phyloP scores from a whole-genome alignment of 2,113 vertebrate species.

The Marmota monax region DNA sequence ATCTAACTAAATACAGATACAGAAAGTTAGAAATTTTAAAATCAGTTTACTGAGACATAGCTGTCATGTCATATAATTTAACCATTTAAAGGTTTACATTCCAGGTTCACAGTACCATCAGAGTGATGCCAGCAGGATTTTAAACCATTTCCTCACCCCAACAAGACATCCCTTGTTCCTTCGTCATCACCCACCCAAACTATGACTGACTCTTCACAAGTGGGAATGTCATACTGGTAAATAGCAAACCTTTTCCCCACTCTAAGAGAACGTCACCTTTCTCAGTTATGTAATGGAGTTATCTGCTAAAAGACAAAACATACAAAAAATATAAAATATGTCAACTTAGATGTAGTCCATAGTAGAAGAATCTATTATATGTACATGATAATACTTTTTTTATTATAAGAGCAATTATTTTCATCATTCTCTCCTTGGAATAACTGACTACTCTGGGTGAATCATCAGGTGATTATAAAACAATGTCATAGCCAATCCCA shows the following conservation, averaged over 20 bases:
- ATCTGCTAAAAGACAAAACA: background rate
- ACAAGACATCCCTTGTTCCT: background rate
- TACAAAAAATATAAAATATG: background rate
- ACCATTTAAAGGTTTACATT: background rate
- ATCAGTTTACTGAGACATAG: background rate
- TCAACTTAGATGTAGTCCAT: background rate
- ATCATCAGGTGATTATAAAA: background rate
- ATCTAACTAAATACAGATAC: background rate
- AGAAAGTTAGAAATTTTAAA: background rate
- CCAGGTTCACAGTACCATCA: background rate
- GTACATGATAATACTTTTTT: background rate
- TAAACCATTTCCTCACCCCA: background rate
- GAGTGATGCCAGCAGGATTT: background rate
- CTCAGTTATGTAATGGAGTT: background rate
- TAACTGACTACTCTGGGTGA: background rate
- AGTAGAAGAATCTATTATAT: background rate
- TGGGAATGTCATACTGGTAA: background rate
- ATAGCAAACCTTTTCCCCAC: background rate
- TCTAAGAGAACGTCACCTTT: background rate
- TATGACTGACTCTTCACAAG: background rate
- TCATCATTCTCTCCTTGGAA: background rate
- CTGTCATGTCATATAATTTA: background rate
- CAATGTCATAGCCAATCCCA: background rate
- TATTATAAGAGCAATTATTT: background rate
- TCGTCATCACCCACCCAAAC: background rate